A percentile compares a stretch with the other conserved stretches of the same genome.
These are phyloP conservation scores for Burhinus bistriatus DNA, from an alignment of 2,113 vertebrate genomes.

Conservation along the genomic window DNA sequence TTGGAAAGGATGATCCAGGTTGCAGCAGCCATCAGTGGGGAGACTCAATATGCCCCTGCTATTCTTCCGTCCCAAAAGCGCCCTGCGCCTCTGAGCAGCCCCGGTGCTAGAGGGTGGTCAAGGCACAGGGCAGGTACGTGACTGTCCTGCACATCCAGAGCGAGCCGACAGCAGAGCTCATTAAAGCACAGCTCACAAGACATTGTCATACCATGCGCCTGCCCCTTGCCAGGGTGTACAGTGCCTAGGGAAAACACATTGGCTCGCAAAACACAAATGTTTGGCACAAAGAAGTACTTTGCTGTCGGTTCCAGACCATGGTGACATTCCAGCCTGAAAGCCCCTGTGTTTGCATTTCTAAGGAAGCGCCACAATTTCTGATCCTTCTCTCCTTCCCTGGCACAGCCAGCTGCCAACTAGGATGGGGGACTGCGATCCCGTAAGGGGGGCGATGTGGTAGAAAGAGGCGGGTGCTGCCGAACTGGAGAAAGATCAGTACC, in stretches of 20 bases:
- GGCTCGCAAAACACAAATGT: not conserved
- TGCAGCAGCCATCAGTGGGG: not conserved
- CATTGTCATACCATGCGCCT: not conserved
- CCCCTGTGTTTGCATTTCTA: not conserved
- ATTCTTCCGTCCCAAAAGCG: not conserved
- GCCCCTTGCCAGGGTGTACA: not conserved
- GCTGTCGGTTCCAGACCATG: not conserved
- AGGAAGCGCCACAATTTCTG: not conserved
- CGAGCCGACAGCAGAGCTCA: not conserved
- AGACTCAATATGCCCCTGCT: fast-evolving
- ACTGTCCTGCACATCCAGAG: not conserved
- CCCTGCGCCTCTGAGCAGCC: fast-evolving
- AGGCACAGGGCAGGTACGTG: not conserved
- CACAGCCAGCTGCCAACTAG: not conserved
- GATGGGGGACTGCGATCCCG: not conserved
- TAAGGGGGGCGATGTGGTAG: not conserved
- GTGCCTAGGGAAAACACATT: not conserved
- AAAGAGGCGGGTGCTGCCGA: fast-evolving
- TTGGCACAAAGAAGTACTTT: not conserved
- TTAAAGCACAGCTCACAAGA: not conserved
- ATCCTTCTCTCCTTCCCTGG: not conserved
- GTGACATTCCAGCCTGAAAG: not conserved
- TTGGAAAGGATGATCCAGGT: not conserved
- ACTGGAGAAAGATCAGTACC: not conserved
- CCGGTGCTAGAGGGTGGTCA: no score